Percentiles rank a stretch among this genome's conserved stretches.
Evolutionary conservation across 2,797 vertebrate genomes (phyloP).

Genomic region (Ataeniobius toweri): DNA sequence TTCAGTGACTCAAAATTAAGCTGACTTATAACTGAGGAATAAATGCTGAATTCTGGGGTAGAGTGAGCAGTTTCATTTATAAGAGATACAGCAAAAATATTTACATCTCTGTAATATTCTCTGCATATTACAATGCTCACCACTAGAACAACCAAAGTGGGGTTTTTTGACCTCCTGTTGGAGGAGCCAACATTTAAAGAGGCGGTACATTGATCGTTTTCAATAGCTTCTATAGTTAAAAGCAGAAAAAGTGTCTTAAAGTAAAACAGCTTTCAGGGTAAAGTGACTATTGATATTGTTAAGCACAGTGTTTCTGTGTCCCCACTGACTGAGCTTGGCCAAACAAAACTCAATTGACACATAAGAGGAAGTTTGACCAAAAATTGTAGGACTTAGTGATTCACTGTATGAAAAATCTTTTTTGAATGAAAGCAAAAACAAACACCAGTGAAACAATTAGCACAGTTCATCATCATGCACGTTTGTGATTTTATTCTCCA

Average conservation of each 20-base stretch:
- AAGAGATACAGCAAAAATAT: neutral
- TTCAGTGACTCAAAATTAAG: conserved; percentile 8
- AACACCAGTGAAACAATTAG: neutral
- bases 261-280: neutral
- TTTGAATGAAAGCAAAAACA: neutral
- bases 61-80: neutral
- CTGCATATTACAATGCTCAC: neutral
- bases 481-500: neutral
- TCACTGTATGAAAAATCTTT: neutral
- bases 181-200: too few relatives aligned
- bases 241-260: too few relatives aligned
- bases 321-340: neutral
- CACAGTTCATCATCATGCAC: neutral
- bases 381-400: neutral
- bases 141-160: too few relatives aligned
- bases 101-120: neutral
- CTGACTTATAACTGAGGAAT: neutral
- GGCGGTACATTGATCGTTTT: neutral
- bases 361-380: neutral
- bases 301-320: neutral
- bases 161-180: too few relatives aligned
- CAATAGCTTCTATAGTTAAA: neutral
- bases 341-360: neutral
- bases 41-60: neutral
- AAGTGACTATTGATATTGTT: neutral